These are phyloP conservation scores for Regulus satrapa DNA, from an alignment of 2,113 vertebrate genomes.

Conservation along the genomic window DNA sequence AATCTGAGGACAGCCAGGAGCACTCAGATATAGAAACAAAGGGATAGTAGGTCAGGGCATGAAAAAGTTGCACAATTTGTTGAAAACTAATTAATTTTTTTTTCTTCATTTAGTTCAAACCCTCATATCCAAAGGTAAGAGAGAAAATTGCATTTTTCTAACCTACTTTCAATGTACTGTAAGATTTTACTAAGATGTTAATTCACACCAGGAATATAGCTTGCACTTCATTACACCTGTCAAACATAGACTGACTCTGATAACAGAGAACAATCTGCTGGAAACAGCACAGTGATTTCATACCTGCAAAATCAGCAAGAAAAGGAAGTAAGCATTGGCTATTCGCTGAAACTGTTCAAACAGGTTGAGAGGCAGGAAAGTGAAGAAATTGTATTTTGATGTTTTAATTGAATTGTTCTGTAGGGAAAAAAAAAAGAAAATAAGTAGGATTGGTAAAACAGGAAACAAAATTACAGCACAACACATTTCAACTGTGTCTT, in stretches of 20 bases:
- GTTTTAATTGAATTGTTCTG: slow-evolving; percentile 93
- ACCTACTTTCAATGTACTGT: background rate
- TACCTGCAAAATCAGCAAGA: slow-evolving; percentile 90
- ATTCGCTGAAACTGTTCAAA: slow-evolving; percentile 94
- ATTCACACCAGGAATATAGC: background rate
- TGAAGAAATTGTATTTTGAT: slow-evolving; percentile 89
- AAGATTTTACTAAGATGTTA: background rate
- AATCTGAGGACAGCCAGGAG: background rate
- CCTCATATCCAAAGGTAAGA: background rate
- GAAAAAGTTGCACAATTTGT: background rate
- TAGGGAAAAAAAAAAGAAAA: background rate
- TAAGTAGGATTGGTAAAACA: background rate
- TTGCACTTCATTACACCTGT: background rate
- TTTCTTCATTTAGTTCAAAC: background rate
- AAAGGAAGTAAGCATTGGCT: slow-evolving; percentile 93
- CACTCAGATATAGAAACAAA: background rate
- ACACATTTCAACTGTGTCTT: background rate
- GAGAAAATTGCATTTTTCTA: background rate
- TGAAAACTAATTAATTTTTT: background rate
- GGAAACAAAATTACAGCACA: slow-evolving; percentile 28
- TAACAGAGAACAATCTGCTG: background rate
- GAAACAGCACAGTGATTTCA: background rate
- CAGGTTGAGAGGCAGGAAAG: slow-evolving; percentile 92
- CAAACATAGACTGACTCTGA: background rate
- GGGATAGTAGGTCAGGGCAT: background rate